phyloP scores from a whole-genome alignment of 2,113 vertebrate species.

The Gopherus flavomarginatus region DNA sequence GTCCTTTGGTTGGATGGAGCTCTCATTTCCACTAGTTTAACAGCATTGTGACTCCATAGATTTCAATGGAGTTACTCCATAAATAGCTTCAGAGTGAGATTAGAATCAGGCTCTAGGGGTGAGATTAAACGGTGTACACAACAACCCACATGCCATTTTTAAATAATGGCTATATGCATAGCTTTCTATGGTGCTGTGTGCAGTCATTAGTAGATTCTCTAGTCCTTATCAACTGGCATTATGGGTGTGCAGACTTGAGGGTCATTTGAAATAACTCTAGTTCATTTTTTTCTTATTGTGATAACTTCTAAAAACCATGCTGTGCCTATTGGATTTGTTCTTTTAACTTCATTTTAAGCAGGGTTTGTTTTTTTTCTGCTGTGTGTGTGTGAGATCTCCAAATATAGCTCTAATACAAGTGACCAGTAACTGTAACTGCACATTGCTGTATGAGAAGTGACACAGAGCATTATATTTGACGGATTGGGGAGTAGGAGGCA shows the following conservation, averaged over 20 bases:
- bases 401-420: not conserved
- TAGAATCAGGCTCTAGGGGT: not conserved
- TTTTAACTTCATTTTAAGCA: constrained; percentile 41
- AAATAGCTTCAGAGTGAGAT: not conserved
- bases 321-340: constrained; percentile 25
- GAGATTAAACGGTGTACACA: not conserved
- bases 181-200: not conserved
- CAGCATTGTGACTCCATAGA: rapidly evolving
- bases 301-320: constrained; percentile 42
- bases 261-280: constrained; percentile 33
- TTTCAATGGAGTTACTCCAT: rapidly evolving
- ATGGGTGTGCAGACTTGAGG: constrained; percentile 1
- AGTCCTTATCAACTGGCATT: constrained; percentile 2
- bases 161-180: not conserved
- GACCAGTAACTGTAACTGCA: not conserved
- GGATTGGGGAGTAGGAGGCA: not conserved
- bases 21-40: not conserved
- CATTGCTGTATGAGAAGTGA: not conserved
- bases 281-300: constrained; percentile 38
- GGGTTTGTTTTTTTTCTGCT: not conserved
- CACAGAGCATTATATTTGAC: not conserved
- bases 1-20: not conserved
- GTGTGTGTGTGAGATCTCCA: not conserved
- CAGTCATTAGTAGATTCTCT: not conserved
- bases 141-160: not conserved